phyloP scores from a whole-genome alignment of 2,113 vertebrate species.

The Meles meles region DNA sequence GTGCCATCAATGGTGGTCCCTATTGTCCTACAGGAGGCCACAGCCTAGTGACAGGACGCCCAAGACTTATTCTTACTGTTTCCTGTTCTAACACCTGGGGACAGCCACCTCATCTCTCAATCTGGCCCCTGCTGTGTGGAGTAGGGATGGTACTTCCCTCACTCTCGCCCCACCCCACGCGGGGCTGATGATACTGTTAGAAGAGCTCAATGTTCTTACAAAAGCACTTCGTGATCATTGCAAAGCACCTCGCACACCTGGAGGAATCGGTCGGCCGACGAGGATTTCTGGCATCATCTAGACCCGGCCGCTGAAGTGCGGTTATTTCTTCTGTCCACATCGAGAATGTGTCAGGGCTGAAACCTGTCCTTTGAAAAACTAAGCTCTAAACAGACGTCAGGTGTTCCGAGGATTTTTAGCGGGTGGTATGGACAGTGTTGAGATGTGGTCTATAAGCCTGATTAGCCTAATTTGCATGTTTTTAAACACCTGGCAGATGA shows the following conservation, averaged over 20 bases:
- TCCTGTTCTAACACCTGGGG: background rate
- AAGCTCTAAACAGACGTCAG: background rate
- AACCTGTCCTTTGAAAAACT: background rate
- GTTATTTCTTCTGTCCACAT: background rate
- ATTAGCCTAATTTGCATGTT: background rate
- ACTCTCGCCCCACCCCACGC: no score
- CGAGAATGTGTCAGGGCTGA: background rate
- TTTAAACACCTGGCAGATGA: background rate
- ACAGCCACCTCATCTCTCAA: background rate
- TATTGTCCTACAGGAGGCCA: background rate
- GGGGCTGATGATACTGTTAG: background rate
- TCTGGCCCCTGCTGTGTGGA: background rate
- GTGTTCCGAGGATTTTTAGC: background rate
- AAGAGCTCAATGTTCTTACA: background rate
- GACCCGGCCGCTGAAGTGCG: background rate
- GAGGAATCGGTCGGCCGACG: background rate
- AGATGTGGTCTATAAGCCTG: background rate
- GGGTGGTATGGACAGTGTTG: background rate
- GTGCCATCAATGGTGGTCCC: rapidly evolving
- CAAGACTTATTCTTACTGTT: background rate
- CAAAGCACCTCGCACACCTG: rapidly evolving
- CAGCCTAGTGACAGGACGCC: rapidly evolving
- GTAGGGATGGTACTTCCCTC: background rate
- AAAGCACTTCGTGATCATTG: background rate
- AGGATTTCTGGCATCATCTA: background rate